A percentile compares a stretch with the other conserved stretches of the same genome.
Conservation (phyloP, 2,888 invertebrate species). For the Drosophila quasianomalipes region DNA sequence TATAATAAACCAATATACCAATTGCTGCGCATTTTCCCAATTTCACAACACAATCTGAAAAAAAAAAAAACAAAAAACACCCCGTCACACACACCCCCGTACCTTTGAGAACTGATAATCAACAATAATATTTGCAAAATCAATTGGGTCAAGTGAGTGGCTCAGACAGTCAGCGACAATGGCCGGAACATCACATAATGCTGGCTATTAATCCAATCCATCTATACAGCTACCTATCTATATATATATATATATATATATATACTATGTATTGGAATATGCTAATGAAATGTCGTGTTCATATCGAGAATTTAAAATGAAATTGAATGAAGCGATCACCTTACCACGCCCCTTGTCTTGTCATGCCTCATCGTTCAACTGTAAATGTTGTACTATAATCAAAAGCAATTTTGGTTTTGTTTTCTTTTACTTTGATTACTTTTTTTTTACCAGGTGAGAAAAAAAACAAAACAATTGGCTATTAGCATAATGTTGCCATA, state of each 20-base stretch:
- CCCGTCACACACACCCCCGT: background rate
- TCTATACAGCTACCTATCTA: background rate
- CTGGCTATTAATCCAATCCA: conserved; percentile 39
- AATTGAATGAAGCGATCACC: conserved; percentile 30
- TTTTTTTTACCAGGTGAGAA: conserved; percentile 25
- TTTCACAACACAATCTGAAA: conserved; percentile 18
- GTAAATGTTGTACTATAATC: conserved; percentile 79
- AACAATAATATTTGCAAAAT: conserved; percentile 70
- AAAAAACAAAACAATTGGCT: conserved; percentile 69
- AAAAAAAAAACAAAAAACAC: background rate
- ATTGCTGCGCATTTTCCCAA: conserved; percentile 13
- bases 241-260: background rate
- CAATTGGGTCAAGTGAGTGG: conserved; percentile 74
- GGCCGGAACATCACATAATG: conserved; percentile 56
- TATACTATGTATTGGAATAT: conserved; percentile 38
- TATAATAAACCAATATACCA: background rate
- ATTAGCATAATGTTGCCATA: conserved; percentile 80
- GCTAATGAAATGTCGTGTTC: conserved; percentile 69
- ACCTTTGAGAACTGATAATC: conserved; percentile 2
- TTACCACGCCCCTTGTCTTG: conserved; percentile 1
- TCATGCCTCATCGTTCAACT: conserved; percentile 47
- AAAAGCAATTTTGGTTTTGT: conserved; percentile 32
- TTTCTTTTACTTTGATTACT: conserved; percentile 11
- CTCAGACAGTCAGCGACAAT: conserved; percentile 25
- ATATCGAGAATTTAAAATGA: conserved; percentile 37